These are phyloP conservation scores for Oncorhynchus nerka DNA, from an alignment of 2,113 vertebrate genomes.

Conservation along the genomic window DNA sequence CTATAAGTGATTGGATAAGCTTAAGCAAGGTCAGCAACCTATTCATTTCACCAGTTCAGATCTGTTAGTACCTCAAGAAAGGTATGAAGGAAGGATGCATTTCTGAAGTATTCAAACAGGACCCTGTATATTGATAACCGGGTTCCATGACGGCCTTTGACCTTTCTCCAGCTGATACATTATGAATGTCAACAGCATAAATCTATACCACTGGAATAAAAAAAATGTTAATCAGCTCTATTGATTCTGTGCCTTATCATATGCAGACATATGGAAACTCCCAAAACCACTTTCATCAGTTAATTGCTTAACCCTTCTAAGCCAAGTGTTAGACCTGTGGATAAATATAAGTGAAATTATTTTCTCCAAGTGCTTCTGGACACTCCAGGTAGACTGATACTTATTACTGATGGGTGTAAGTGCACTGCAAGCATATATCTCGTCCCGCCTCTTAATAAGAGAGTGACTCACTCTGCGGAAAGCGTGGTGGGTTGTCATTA, in stretches of 20 bases:
- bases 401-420: neutral
- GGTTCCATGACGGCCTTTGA: no score
- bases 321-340: neutral
- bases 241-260: neutral
- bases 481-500: slow-evolving; percentile 97
- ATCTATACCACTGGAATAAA: no score
- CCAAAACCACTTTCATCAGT: neutral
- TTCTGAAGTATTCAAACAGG: no score
- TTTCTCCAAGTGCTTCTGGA: slow-evolving; percentile 18
- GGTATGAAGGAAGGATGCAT: no score
- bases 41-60: no score
- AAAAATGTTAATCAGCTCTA: no score
- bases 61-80: no score
- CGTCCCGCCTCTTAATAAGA: neutral
- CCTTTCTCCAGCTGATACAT: no score
- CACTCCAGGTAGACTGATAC: slow-evolving; percentile 5
- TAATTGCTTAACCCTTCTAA: neutral
- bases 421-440: neutral
- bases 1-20: no score
- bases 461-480: slow-evolving; percentile 90
- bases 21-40: no score
- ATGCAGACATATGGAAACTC: neutral
- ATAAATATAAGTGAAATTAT: neutral
- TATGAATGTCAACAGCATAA: no score
- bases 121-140: no score